Evolutionary conservation across 2,113 vertebrate species (phyloP).

Genomic region (Abramis brama): DNA sequence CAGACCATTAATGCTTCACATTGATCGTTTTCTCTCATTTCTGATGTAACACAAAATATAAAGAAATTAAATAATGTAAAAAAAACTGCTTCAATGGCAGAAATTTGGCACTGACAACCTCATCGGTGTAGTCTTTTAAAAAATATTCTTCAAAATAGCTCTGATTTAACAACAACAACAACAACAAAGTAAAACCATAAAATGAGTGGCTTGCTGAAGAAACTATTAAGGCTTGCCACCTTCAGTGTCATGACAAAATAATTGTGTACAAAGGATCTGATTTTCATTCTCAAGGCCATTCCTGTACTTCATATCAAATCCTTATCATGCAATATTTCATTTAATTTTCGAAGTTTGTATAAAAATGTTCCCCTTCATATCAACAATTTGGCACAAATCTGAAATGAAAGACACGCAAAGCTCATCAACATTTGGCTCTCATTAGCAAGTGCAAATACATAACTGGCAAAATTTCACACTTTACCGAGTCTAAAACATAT

Average conservation of each 20-base stretch:
- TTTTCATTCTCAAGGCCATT: slow-evolving; percentile 50
- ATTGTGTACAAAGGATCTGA: slow-evolving; percentile 37
- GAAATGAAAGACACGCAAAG: slow-evolving; percentile 63
- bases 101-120: slow-evolving; percentile 40
- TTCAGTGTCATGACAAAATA: slow-evolving; percentile 24
- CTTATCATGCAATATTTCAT: slow-evolving; percentile 72
- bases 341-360: slow-evolving; percentile 43
- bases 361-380: slow-evolving; percentile 32
- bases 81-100: slow-evolving; percentile 3
- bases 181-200: slow-evolving; percentile 8
- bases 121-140: not conserved
- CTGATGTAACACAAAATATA: slow-evolving; percentile 20
- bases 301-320: slow-evolving; percentile 60
- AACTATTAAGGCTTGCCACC: slow-evolving; percentile 38
- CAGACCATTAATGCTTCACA: slow-evolving; percentile 30
- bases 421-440: slow-evolving; percentile 47
- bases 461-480: slow-evolving; percentile 16
- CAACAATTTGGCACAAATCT: slow-evolving; percentile 69
- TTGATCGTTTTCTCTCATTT: slow-evolving; percentile 29
- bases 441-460: slow-evolving; percentile 38
- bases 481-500: slow-evolving; percentile 1
- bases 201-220: slow-evolving; percentile 40
- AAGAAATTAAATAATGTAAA: slow-evolving; percentile 11
- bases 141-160: slow-evolving; percentile 1
- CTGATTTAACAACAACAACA: not conserved